phyloP scores from a whole-genome alignment of 2,888 invertebrate genomes.

The Lobophora halterata region DNA sequence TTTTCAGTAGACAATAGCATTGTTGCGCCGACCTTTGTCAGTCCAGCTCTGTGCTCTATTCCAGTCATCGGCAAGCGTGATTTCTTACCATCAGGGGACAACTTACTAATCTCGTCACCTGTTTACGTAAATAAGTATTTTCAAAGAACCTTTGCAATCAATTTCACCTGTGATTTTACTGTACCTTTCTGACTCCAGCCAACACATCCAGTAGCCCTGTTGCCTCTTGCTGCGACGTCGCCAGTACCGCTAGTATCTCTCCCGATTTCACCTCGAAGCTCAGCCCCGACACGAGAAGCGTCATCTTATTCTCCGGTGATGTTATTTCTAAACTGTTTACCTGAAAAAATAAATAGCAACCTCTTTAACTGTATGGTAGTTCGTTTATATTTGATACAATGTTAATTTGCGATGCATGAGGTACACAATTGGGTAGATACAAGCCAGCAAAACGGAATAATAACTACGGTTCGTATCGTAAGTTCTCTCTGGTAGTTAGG shows the following conservation, averaged over 20 bases:
- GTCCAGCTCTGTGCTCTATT: too few relatives aligned
- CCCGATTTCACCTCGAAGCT: conserved; percentile 95
- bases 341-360: conserved; percentile 46
- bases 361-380: too few relatives aligned
- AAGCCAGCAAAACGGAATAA: neutral
- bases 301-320: conserved; percentile 75
- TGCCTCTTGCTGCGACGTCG: conserved; percentile 93
- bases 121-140: too few relatives aligned
- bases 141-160: neutral
- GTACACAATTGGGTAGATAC: too few relatives aligned
- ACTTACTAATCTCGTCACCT: too few relatives aligned
- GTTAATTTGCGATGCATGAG: too few relatives aligned
- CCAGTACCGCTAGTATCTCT: conserved; percentile 94
- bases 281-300: conserved; percentile 85
- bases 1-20: too few relatives aligned
- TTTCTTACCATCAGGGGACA: too few relatives aligned
- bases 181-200: conserved; percentile 85
- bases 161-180: conserved; percentile 9
- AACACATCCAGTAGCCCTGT: conserved; percentile 92
- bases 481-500: too few relatives aligned
- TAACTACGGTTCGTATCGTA: neutral
- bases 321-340: conserved; percentile 84
- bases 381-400: too few relatives aligned
- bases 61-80: too few relatives aligned
- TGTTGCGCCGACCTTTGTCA: too few relatives aligned